phyloP scores from a whole-genome alignment of 1,140 invertebrate genomes.

The Neodiprion fabricii region DNA sequence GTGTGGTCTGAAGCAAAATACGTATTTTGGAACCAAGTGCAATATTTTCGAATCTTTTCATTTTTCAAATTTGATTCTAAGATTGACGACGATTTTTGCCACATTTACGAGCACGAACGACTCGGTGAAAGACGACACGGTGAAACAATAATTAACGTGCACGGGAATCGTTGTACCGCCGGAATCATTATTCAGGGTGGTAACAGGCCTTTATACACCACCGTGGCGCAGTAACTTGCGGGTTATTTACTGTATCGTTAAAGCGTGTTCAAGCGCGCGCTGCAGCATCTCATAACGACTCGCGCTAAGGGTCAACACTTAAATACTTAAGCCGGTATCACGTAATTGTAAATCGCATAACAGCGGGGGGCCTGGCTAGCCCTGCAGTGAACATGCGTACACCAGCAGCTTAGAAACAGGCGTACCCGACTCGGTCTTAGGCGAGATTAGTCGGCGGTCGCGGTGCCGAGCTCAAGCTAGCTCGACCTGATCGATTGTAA shows the following conservation, averaged over 20 bases:
- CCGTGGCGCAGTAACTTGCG: not conserved
- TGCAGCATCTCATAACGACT: not conserved
- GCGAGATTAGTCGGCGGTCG: too few species aligned
- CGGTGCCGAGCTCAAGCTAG: not conserved
- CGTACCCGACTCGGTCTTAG: too few species aligned
- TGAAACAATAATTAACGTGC: not conserved
- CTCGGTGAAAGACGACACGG: not conserved
- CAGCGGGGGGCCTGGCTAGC: not conserved
- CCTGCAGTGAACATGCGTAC: too few species aligned
- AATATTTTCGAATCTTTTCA: too few species aligned
- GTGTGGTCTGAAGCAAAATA: too few species aligned
- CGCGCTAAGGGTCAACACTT: not conserved
- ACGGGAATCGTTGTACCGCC: not conserved
- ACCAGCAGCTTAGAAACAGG: too few species aligned
- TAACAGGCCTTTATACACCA: not conserved
- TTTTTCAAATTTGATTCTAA: too few species aligned
- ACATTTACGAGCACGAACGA: not conserved
- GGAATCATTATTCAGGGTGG: not conserved
- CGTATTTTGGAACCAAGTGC: too few species aligned
- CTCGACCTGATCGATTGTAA: not conserved
- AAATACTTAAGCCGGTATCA: not conserved
- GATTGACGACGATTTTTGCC: too few species aligned
- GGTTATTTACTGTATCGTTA: slow-evolving; percentile 3
- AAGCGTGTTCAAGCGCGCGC: not conserved
- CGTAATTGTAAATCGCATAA: slow-evolving; percentile 1